Evolutionary conservation across 2,797 vertebrate species (phyloP).

Genomic region (Crypturellus tataupa): DNA sequence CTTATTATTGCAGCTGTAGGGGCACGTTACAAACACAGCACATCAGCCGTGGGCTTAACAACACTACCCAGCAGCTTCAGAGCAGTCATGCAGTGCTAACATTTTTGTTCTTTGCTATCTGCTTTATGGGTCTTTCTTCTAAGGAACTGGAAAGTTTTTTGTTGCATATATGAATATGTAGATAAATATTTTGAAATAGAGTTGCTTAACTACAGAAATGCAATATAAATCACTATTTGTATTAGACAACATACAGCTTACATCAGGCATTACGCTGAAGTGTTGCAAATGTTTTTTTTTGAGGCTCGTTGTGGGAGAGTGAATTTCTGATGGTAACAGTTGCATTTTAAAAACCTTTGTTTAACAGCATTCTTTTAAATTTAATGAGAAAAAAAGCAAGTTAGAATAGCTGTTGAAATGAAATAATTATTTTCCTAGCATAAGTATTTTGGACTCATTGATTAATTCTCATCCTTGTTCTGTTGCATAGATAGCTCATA

Average conservation of each 20-base stretch:
- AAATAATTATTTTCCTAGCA: constrained; percentile 5
- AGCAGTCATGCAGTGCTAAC: neutral
- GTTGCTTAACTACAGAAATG: neutral
- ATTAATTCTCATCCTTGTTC: constrained; percentile 19
- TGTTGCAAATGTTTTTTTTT: neutral
- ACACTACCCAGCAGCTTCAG: neutral
- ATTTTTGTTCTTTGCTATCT: neutral
- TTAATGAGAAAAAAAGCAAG: neutral
- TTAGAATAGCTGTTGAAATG: neutral
- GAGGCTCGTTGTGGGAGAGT: neutral
- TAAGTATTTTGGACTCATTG: neutral
- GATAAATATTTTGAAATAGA: too few relatives aligned
- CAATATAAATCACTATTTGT: fast-evolving
- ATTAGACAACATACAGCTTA: neutral
- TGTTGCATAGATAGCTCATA: neutral
- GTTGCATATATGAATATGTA: neutral
- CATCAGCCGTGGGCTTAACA: fast-evolving
- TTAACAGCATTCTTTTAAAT: neutral
- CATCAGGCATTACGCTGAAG: neutral
- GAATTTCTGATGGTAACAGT: neutral
- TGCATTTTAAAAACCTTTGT: neutral
- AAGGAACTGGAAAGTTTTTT: neutral
- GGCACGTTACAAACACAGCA: fast-evolving
- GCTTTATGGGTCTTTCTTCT: neutral
- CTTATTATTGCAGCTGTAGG: neutral